Evolutionary conservation across 2,888 invertebrate genomes (phyloP).

Genomic region (Folsomia manolachei): DNA sequence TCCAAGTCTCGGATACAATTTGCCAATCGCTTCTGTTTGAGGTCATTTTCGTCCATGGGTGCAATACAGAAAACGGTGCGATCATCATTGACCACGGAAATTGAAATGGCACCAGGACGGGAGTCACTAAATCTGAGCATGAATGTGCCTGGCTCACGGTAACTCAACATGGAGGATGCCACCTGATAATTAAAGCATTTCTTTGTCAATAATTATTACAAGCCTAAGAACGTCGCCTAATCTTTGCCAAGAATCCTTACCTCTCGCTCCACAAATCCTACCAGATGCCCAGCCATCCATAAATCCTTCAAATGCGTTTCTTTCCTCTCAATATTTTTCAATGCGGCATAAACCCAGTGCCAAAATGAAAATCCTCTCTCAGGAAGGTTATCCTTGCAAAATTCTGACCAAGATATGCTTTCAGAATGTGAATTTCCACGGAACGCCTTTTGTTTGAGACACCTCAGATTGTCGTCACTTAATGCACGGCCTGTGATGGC

Average conservation of each 20-base stretch:
- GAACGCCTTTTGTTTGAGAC: constrained; percentile 35
- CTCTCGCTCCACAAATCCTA: constrained; percentile 35
- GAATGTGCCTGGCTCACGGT: not conserved
- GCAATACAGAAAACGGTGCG: not conserved
- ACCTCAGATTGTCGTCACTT: constrained; percentile 25
- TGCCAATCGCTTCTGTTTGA: constrained; percentile 1
- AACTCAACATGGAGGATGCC: not conserved
- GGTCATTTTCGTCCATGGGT: constrained; percentile 1
- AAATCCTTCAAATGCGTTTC: constrained; percentile 33
- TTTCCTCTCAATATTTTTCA: constrained; percentile 36
- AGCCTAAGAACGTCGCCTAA: not conserved
- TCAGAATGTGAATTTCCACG: constrained; percentile 20
- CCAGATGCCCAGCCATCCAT: constrained; percentile 32
- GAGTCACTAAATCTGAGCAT: not conserved
- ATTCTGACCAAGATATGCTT: constrained; percentile 27
- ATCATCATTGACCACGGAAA: not conserved
- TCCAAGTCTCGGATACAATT: not conserved
- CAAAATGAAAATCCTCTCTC: constrained; percentile 37
- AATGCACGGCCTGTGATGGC: constrained; percentile 27
- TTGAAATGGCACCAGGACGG: not conserved
- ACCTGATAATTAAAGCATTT: too few species aligned
- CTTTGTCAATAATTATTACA: too few species aligned
- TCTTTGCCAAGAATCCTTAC: too few species aligned
- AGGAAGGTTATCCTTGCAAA: constrained; percentile 33
- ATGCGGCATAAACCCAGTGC: constrained; percentile 37